These are phyloP conservation scores for Neelides sp. DNA, from an alignment of 1,140 invertebrate genomes.

Conservation along the genomic window DNA sequence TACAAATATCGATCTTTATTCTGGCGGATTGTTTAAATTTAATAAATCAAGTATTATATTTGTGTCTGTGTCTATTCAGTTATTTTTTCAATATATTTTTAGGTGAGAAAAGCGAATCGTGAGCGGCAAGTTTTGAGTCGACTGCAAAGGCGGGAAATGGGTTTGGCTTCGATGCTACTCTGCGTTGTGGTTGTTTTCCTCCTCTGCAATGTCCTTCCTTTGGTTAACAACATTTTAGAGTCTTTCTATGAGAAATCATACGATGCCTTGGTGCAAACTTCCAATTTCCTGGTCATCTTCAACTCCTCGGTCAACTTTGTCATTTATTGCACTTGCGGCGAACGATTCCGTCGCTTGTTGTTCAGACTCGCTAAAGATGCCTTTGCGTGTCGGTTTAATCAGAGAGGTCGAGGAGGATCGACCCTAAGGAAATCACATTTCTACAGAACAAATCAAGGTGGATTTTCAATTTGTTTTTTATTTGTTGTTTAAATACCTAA, in stretches of 20 bases:
- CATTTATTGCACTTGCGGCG: constrained; percentile 49
- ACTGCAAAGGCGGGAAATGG: constrained; percentile 71
- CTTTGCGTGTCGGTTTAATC: constrained; percentile 24
- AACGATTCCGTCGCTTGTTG: constrained; percentile 40
- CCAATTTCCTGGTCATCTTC: constrained; percentile 47
- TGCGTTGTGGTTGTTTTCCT: constrained; percentile 89
- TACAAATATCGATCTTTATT: too few relatives aligned
- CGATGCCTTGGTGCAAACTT: constrained; percentile 33
- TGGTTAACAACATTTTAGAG: constrained; percentile 78
- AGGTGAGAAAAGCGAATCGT: constrained; percentile 67
- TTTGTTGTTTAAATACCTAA: background rate
- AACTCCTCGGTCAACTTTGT: constrained; percentile 52
- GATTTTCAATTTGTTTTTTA: background rate
- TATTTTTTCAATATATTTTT: constrained; percentile 29
- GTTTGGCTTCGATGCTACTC: constrained; percentile 81
- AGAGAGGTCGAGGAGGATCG: constrained; percentile 2
- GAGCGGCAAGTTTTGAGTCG: constrained; percentile 56
- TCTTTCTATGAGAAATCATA: constrained; percentile 45
- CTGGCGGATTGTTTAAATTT: too few relatives aligned
- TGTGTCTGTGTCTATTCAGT: background rate
- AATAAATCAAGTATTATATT: too few relatives aligned
- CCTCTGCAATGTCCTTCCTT: constrained; percentile 79
- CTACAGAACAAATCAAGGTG: constrained; percentile 25
- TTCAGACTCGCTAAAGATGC: constrained; percentile 26
- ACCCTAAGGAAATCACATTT: constrained; percentile 28